Evolutionary conservation across 2,888 invertebrate genomes (phyloP).

Genomic region (Scaptomyza parva): DNA sequence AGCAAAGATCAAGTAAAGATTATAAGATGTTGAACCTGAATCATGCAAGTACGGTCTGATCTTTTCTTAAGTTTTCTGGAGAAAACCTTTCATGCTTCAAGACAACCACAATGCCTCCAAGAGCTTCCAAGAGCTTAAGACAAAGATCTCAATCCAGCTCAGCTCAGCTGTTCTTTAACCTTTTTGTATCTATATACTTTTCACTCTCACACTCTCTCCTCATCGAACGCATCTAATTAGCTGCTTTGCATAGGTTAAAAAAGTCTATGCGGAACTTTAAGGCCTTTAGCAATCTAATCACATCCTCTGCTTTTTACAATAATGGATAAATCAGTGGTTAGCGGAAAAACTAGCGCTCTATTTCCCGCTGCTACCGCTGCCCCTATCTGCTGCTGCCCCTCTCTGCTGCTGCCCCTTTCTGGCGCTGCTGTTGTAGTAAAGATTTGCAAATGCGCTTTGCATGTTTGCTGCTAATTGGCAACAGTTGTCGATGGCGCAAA

Average conservation of each 20-base stretch:
- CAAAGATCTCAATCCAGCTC: background rate
- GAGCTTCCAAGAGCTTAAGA: background rate
- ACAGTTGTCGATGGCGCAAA: slow-evolving; percentile 70
- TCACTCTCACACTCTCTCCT: background rate
- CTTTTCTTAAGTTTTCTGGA: too few species aligned
- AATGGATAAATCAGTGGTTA: slow-evolving; percentile 26
- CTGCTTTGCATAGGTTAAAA: slow-evolving; percentile 11
- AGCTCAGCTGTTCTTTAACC: background rate
- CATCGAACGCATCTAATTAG: slow-evolving; percentile 18
- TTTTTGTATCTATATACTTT: too few species aligned
- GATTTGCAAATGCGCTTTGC: slow-evolving; percentile 78
- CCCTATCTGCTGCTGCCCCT: background rate
- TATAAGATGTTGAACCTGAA: too few species aligned
- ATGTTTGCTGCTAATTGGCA: slow-evolving; percentile 79
- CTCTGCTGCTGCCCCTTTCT: background rate
- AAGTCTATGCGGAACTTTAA: slow-evolving; percentile 9
- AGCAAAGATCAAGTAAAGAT: too few species aligned
- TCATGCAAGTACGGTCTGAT: too few species aligned
- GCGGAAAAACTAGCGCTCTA: slow-evolving; percentile 4
- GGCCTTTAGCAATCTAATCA: slow-evolving; percentile 36
- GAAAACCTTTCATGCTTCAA: too few species aligned
- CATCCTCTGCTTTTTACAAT: slow-evolving; percentile 29
- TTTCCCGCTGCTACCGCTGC: background rate
- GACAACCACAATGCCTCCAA: too few species aligned
- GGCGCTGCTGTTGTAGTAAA: slow-evolving; percentile 9